Base-by-base conservation (phyloP, 2,888 invertebrate genomes). In the Taphrorychus bicolor region DNA sequence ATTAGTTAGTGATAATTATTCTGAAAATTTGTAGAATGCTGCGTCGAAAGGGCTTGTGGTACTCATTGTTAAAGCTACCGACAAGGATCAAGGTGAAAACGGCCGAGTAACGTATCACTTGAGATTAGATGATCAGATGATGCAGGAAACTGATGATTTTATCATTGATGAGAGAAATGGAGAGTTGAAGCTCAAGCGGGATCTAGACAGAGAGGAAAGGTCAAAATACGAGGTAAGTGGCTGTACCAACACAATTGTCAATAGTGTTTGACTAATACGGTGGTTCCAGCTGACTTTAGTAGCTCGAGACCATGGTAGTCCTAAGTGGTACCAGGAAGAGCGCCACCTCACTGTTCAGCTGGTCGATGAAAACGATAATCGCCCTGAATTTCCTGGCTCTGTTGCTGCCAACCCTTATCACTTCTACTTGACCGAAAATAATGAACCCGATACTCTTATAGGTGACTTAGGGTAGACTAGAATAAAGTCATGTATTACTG, bases 61-160 rank as follows among this genome's bases (percentile, higher is more conserved):
- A 69, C 88, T 94, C 78, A 92, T 91, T 0, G 91, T 95, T 0
- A 89, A 90, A 77, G 96, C 96, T 0, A 85, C 86, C 0, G 96
- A 96, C 78, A 88, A 88, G 72, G 95, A 96, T 78, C 85, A 87
- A 0, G 94, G 94, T 0, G 91, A 92, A 72, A 95, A 94, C 80
- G 95, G 95, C 0, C 85, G 89, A 59, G 86, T 96, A 0, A 91
- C 92, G 1, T 97, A 96, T 82, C 92, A 91, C 79, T 83, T 94
- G 67, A 93, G 93, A 82, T 88, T 91, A 42, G 87, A 88, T 72
- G 78, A 72, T 1, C 73, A 75, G 53, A 91, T 93, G 74, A 88
- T 91, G 0, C 91, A 90, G 70, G 91, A 92, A 79, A 95, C 95
- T 0, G 86, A 88, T 7, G 93, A 95, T 79, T 97, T 97, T 81